Percentiles rank a stretch among this genome's conserved stretches.
Conservation (phyloP, 2,888 invertebrate genomes). For the Diplazon laetatorius region DNA sequence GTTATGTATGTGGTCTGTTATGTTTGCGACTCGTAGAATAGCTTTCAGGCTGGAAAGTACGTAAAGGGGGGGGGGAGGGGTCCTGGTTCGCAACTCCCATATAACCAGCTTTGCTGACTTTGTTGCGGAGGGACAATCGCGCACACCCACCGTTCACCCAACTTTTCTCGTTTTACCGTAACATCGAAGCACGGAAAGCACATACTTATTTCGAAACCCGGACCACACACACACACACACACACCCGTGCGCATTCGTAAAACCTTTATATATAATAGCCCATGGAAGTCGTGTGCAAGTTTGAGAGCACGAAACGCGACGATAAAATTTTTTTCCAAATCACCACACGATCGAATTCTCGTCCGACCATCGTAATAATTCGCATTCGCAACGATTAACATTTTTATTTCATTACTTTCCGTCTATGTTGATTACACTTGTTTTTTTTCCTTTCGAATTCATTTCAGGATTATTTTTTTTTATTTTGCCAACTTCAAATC, state of each 20-base stretch:
- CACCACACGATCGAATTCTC: background rate
- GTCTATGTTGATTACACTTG: background rate
- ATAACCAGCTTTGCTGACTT: slow-evolving; percentile 47
- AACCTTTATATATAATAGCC: too few species aligned
- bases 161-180: slow-evolving; percentile 47
- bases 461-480: too few species aligned
- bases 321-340: background rate
- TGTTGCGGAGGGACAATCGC: background rate
- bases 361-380: background rate
- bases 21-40: slow-evolving; percentile 74
- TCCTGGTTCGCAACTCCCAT: slow-evolving; percentile 66
- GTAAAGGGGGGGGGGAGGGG: too few species aligned
- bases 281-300: slow-evolving; percentile 17
- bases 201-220: slow-evolving; percentile 31
- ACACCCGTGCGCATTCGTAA: too few species aligned
- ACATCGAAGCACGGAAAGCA: slow-evolving; percentile 3
- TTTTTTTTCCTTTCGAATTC: too few species aligned
- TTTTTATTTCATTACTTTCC: too few species aligned
- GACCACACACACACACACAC: slow-evolving; percentile 1
- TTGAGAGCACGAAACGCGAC: slow-evolving; percentile 20
- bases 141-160: background rate
- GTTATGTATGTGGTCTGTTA: slow-evolving; percentile 70
- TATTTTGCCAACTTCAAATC: too few species aligned
- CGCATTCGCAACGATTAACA: too few species aligned
- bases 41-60: slow-evolving; percentile 70